Conservation (phyloP, 2,797 vertebrate genomes). For the Sebastes wilsoni region DNA sequence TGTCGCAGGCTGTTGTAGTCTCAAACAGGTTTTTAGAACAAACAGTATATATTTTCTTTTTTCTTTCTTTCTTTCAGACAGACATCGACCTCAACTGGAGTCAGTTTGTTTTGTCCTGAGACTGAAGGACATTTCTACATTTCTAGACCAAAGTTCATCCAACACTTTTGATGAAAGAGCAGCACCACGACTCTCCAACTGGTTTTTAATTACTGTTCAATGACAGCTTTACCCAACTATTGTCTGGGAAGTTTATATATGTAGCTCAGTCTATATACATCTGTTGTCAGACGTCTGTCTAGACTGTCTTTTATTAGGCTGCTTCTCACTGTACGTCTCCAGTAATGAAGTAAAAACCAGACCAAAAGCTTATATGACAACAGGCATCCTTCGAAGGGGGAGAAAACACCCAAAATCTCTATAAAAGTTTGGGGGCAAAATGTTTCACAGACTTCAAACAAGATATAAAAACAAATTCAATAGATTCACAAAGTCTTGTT, state of each 20-base stretch:
- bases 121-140: background rate
- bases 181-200: background rate
- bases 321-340: constrained; percentile 17
- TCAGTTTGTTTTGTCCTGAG: background rate
- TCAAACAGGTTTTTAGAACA: background rate
- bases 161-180: background rate
- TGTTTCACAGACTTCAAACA: constrained; percentile 14
- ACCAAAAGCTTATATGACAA: background rate
- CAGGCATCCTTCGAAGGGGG: background rate
- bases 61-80: background rate
- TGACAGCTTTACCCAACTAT: background rate
- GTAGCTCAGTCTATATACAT: background rate
- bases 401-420: background rate
- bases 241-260: background rate
- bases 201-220: background rate
- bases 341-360: constrained; percentile 37
- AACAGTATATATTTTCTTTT: background rate
- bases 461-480: background rate
- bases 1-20: background rate
- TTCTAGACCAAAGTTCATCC: background rate
- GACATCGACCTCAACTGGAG: background rate
- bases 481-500: background rate
- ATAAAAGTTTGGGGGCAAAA: background rate
- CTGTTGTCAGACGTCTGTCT: constrained; percentile 38
- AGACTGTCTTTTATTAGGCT: constrained; percentile 60